Conservation (phyloP, 1,140 invertebrate genomes). For the Agrypnia vestita region DNA sequence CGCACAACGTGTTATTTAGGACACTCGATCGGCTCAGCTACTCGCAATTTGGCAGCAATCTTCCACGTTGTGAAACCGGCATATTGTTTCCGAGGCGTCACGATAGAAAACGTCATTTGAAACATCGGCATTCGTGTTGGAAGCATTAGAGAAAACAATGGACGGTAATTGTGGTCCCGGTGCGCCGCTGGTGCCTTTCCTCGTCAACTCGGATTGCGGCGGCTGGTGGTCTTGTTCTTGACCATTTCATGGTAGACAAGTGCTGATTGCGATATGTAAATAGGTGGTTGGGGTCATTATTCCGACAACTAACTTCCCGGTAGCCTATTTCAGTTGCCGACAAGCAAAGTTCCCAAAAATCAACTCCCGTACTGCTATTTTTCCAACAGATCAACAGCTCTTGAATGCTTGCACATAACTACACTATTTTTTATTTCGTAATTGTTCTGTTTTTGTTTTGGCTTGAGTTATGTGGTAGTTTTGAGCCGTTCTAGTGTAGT, state of each 20-base stretch:
- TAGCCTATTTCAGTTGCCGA: too few relatives aligned
- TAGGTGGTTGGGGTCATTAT: too few relatives aligned
- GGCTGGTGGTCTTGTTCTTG: neutral
- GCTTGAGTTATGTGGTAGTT: too few relatives aligned
- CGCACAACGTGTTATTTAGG: conserved; percentile 9
- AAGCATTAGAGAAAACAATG: conserved; percentile 18
- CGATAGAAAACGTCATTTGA: conserved; percentile 21
- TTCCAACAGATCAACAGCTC: too few relatives aligned
- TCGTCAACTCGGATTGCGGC: neutral
- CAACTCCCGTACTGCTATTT: too few relatives aligned
- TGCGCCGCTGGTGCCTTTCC: neutral
- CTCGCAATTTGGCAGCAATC: conserved; percentile 9
- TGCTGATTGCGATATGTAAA: neutral
- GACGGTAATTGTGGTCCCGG: neutral
- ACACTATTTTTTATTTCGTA: too few relatives aligned
- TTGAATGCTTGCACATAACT: too few relatives aligned
- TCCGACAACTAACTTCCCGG: too few relatives aligned
- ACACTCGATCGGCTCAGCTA: conserved; percentile 7
- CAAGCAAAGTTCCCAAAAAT: too few relatives aligned
- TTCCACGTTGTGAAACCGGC: neutral
- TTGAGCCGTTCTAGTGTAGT: too few relatives aligned
- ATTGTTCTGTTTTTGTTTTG: too few relatives aligned
- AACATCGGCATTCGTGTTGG: conserved; percentile 13
- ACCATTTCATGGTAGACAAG: neutral
- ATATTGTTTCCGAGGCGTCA: conserved; percentile 18